Evolutionary conservation across 1,140 invertebrate genomes (phyloP), one percentile per base, ranked within the genome.

Genomic region (Hyles euphorbiae): DNA sequence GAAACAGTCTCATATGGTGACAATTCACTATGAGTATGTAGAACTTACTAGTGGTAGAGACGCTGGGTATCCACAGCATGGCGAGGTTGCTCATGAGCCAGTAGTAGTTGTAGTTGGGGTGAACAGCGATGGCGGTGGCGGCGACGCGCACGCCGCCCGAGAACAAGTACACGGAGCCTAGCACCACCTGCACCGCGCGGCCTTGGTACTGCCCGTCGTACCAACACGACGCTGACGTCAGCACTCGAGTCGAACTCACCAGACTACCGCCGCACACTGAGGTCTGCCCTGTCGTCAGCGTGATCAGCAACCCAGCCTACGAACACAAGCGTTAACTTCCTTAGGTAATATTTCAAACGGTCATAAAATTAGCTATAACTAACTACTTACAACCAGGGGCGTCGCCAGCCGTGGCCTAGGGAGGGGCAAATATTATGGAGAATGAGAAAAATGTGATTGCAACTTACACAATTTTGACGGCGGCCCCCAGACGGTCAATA

Each of bases 201-300:
- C 48, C 63, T n/a, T 45, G 47, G 12, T 44, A 36, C 40, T 43
- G 32, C 3, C 59, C 59, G 7, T 65, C 63, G 7, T 34, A 51
- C 51, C 44, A 58, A 40, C 63, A 65, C 5, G 53, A 46, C 6
- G 55, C 63, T 7, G 63, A 58, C 7, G 59, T 65, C 32, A 65
- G 36, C 2, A 56, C 33, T 0, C 58, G 49, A 0, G 9, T 12
- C 10, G 12, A 2, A 34, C 40, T 60, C 11, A 67, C 22, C 33
- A 67, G 34, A 12, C 53, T 62, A 36, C 49, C 57, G 43, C 65
- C 61, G 58, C 65, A 67, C 5, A 67, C 50, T 6, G 65, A 67
- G 45, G 58, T 60, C 8, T 49, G 43, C 2, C 51, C 52, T 2
- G 33, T 32, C 1, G 12, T 45, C 34, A 67, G 50, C 8, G 50